phyloP scores from a whole-genome alignment of 2,888 invertebrate genomes.

The Cataglyphis livida region DNA sequence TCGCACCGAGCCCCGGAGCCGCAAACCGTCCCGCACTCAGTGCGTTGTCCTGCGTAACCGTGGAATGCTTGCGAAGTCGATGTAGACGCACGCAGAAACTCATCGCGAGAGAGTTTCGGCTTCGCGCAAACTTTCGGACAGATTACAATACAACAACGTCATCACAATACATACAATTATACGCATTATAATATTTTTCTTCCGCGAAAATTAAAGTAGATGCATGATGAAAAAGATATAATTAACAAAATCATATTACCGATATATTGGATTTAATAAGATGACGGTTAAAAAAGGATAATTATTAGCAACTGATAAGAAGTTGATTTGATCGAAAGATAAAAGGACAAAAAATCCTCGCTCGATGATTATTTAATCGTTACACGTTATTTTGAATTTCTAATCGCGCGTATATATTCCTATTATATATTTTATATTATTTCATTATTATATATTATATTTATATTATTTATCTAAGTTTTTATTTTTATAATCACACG shows the following conservation, averaged over 20 bases:
- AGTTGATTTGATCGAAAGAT: neutral
- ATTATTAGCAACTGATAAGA: neutral
- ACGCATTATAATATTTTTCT: neutral
- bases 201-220: neutral
- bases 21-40: neutral
- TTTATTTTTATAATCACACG: neutral
- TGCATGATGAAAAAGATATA: neutral
- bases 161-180: neutral
- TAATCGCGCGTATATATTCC: too few species aligned
- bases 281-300: neutral
- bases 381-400: too few species aligned
- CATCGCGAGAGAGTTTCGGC: neutral
- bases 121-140: neutral
- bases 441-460: neutral
- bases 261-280: neutral
- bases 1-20: neutral
- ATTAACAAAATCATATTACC: neutral
- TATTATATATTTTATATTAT: too few species aligned
- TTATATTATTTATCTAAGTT: neutral
- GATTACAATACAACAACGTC: neutral
- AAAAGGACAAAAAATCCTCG: neutral
- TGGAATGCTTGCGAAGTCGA: constrained; percentile 27
- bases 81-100: neutral
- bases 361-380: neutral
- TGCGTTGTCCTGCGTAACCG: constrained; percentile 41